Conservation (phyloP, 2,113 vertebrate genomes). For the Phalacrocorax brasilianus region DNA sequence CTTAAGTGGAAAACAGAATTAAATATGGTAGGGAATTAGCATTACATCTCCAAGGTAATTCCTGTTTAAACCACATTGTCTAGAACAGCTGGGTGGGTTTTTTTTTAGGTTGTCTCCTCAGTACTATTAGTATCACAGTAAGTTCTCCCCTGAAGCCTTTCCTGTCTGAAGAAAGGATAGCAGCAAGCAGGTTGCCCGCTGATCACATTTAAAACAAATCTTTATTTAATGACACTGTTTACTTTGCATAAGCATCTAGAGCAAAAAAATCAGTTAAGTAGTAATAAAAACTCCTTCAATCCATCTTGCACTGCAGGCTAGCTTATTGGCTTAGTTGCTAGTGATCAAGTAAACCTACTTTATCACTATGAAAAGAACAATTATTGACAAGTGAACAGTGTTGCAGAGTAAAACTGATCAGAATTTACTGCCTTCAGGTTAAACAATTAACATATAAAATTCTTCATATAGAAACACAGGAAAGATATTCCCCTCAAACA, state of each 20-base stretch:
- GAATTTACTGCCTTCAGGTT: not conserved
- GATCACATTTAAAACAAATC: not conserved
- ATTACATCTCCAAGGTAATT: not conserved
- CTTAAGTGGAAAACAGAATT: not conserved
- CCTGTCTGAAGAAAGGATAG: not conserved
- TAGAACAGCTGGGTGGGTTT: not conserved
- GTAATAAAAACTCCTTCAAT: conserved; percentile 6
- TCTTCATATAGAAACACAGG: not conserved
- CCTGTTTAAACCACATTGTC: not conserved
- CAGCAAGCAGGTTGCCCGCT: not conserved
- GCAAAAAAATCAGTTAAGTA: conserved; percentile 38
- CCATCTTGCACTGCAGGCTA: not conserved
- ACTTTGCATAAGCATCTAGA: conserved; percentile 18
- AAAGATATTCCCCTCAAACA: not conserved
- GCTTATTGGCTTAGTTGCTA: not conserved
- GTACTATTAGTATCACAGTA: not conserved
- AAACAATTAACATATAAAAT: not conserved
- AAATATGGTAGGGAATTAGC: not conserved
- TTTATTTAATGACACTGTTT: conserved; percentile 50
- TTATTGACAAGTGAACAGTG: not conserved
- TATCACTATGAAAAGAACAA: not conserved
- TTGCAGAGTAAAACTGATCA: not conserved
- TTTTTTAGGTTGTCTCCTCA: not conserved
- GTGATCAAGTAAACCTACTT: not conserved
- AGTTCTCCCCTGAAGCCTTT: conserved; percentile 24